These are phyloP conservation scores for Diorhabda carinulata DNA, from an alignment of 1,140 invertebrate genomes.

Conservation along the genomic window DNA sequence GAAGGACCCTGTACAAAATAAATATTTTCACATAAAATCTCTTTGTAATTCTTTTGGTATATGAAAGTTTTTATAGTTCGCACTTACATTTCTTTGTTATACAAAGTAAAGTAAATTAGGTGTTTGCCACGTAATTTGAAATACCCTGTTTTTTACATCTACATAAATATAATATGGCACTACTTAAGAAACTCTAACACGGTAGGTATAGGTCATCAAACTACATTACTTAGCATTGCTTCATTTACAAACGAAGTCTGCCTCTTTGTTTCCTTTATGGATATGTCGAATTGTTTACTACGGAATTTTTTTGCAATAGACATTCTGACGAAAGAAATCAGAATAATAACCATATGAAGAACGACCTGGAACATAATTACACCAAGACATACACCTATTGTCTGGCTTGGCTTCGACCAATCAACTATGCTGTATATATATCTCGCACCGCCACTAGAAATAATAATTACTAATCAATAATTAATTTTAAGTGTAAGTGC, in stretches of 20 bases:
- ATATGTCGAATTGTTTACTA: background rate
- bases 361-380: constrained; percentile 53
- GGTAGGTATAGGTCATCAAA: constrained; percentile 20
- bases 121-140: background rate
- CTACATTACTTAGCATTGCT: constrained; percentile 26
- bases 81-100: too few species aligned
- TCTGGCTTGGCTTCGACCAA: constrained; percentile 56
- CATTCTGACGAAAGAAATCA: constrained; percentile 40
- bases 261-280: constrained; percentile 6
- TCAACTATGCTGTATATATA: constrained; percentile 68
- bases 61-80: background rate
- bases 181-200: background rate
- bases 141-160: background rate
- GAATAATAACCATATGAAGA: constrained; percentile 48
- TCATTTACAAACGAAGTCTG: constrained; percentile 29
- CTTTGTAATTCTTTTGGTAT: background rate
- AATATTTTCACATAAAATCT: background rate
- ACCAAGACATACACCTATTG: constrained; percentile 52
- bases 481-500: background rate
- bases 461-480: too few species aligned
- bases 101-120: background rate
- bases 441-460: constrained; percentile 36
- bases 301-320: constrained; percentile 15
- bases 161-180: background rate
- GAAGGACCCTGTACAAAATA: too few species aligned